Conservation (phyloP, 2,888 invertebrate species). For the Drosophila yooni region DNA sequence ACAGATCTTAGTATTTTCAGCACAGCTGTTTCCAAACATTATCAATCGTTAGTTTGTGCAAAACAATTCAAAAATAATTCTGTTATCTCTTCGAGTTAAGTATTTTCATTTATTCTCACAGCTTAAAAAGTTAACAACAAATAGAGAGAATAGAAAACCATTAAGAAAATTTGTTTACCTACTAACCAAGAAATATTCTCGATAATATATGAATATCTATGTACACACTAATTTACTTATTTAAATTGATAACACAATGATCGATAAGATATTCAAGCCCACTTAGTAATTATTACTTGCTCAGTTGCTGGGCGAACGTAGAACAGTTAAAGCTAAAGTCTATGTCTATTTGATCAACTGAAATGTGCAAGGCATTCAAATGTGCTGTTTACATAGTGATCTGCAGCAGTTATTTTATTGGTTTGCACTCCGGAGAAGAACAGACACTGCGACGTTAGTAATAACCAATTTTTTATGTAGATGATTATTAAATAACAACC, state of each 20-base stretch:
- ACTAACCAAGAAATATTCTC: not conserved
- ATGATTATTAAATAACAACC: not conserved
- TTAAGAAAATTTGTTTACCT: not conserved
- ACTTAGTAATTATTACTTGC: not conserved
- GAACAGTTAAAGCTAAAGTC: slow-evolving; percentile 20
- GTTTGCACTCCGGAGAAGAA: slow-evolving; percentile 7
- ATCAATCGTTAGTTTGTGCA: not conserved
- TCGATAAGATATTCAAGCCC: slow-evolving; percentile 37
- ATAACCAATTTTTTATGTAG: not conserved
- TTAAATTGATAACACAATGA: slow-evolving; percentile 24
- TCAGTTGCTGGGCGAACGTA: slow-evolving; percentile 23
- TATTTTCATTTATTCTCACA: not conserved
- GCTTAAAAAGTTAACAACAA: not conserved
- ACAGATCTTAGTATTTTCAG: not conserved
- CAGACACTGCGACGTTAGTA: slow-evolving; percentile 30
- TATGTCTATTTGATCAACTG: slow-evolving; percentile 16
- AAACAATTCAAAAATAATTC: not conserved
- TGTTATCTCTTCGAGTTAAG: not conserved
- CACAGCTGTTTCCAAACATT: slow-evolving; percentile 5
- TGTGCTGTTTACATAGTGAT: slow-evolving; percentile 37
- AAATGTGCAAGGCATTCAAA: slow-evolving; percentile 46
- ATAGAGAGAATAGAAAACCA: not conserved
- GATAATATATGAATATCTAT: not conserved
- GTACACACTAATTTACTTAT: not conserved
- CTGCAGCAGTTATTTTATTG: slow-evolving; percentile 23